These are phyloP conservation scores for Odontocerum albicorne DNA, from an alignment of 2,888 invertebrate genomes.

Conservation along the genomic window DNA sequence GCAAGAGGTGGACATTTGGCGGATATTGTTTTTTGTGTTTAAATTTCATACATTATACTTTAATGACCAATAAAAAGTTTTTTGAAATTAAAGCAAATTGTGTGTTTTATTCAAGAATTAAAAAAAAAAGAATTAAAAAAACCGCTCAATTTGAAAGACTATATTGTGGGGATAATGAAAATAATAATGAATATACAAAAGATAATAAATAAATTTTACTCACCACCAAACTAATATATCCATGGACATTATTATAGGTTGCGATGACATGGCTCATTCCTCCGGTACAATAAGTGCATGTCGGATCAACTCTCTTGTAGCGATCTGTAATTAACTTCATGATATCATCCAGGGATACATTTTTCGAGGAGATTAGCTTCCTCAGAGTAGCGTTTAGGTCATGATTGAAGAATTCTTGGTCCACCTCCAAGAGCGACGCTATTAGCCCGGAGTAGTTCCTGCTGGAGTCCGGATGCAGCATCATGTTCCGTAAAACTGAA, in stretches of 20 bases:
- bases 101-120: too few relatives aligned
- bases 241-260: conserved; percentile 73
- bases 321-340: conserved; percentile 4
- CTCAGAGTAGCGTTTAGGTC: background rate
- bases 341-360: background rate
- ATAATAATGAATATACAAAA: too few relatives aligned
- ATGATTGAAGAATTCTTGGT: background rate
- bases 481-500: too few relatives aligned
- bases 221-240: conserved; percentile 80
- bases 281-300: conserved; percentile 59
- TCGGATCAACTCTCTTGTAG: conserved; percentile 15
- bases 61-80: too few relatives aligned
- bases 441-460: background rate
- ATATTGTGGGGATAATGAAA: too few relatives aligned
- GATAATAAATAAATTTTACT: too few relatives aligned
- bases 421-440: background rate
- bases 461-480: background rate
- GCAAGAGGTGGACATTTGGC: too few relatives aligned
- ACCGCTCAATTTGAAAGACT: too few relatives aligned
- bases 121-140: too few relatives aligned
- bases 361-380: conserved; percentile 1
- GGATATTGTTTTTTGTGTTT: too few relatives aligned
- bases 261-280: conserved; percentile 60
- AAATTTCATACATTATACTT: too few relatives aligned
- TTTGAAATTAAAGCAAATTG: too few relatives aligned